Base-by-base conservation (phyloP, 2,797 vertebrate species). In the Gadopsis marmoratus region DNA sequence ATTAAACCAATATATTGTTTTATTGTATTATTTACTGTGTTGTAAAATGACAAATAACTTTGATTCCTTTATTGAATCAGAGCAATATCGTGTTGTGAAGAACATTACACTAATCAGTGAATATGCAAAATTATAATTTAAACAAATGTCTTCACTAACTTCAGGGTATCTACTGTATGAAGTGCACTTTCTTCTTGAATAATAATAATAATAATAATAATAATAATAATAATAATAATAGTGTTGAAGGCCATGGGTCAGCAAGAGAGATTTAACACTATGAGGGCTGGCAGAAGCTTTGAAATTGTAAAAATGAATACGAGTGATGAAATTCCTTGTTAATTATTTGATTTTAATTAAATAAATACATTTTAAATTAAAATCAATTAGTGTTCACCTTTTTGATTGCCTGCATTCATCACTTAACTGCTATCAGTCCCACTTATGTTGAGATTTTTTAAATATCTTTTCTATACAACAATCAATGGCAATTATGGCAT, bases 351-450 rank as follows among this genome's bases (percentile, higher is more conserved):
- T 23, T 54, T 59, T 1, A 56, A 41, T 53, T 16, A 66, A 55
- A 60, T 65, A 16, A 77, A 66, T 51, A 4, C 11, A 45, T 31
- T 37, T 58, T 3, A n/a, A n/a, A 13, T 62, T 71, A 7, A 76
- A 59, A 62, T 63, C 5, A 68, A 45, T 63, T 33, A 21, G 35
- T 43, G 41, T 62, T 79, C 5, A 58, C 4, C 16, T 45, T 16
- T 54, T 63, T 43, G 17, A n/a, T 16, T 48, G 47, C 70, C 53
- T 65, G 12, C 31, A 63, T 62, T 53, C 41, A 35, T 61, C 21
- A 8, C 55, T 67, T 41, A 1, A 8, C 37, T 51, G 58, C 29
- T n/a, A 11, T 56, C 14, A 41, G 19, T 45, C 14, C 23, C 10
- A 60, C 47, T 56, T 70, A 21, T 47, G 33, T 7, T 26, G 17